Conservation (phyloP, 2,888 invertebrate species). For the Temnothorax rugatulus region DNA sequence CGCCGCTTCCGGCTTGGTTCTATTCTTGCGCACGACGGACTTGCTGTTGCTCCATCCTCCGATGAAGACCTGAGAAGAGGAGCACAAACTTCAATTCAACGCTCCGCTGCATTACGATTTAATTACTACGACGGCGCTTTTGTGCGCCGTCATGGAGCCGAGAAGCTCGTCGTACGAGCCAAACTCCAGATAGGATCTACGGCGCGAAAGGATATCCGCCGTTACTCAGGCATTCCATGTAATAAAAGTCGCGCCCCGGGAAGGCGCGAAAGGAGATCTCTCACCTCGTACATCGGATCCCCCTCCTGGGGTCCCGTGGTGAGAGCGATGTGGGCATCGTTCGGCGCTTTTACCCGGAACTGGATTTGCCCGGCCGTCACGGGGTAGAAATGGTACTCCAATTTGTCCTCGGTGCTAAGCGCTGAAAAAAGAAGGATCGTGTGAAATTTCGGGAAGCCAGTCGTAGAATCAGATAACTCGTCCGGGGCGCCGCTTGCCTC, state of each 20-base stretch:
- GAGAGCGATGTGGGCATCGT: constrained; percentile 95
- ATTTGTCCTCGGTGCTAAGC: constrained; percentile 92
- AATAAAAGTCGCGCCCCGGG: background rate
- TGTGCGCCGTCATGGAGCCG: background rate
- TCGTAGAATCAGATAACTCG: background rate
- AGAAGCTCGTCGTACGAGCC: background rate
- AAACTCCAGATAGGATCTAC: background rate
- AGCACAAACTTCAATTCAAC: background rate
- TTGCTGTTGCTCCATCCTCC: constrained; percentile 96
- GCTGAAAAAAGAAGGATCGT: constrained; percentile 87
- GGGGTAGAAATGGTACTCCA: constrained; percentile 94
- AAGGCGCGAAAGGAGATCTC: background rate
- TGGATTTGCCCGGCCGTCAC: constrained; percentile 90
- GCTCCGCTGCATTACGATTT: background rate
- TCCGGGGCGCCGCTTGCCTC: too few relatives aligned
- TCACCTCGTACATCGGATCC: constrained; percentile 93
- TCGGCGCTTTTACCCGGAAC: constrained; percentile 92
- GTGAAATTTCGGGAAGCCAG: background rate
- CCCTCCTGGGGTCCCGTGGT: constrained; percentile 90
- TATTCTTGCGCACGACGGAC: constrained; percentile 93
- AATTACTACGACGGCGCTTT: background rate
- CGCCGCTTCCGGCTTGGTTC: constrained; percentile 91
- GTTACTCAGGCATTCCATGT: background rate
- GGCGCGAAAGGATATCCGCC: background rate
- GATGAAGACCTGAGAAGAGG: constrained; percentile 89